Evolutionary conservation across 2,113 vertebrate species (phyloP).

Genomic region (Peromyscus polionotus): DNA sequence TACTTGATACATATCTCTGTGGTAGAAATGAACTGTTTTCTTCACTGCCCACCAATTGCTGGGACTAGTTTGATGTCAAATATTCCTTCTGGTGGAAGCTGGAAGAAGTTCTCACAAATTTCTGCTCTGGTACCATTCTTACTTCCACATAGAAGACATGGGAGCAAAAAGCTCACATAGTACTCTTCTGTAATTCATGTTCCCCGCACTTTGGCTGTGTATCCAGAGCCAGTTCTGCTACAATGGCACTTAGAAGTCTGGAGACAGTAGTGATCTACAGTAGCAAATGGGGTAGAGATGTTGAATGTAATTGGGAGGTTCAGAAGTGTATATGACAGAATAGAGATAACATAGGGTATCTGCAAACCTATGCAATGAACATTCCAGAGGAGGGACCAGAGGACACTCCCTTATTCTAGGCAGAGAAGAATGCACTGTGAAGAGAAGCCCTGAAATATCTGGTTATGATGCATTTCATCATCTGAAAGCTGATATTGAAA

Average conservation of each 20-base stretch:
- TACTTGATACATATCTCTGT: neutral
- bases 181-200: neutral
- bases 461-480: neutral
- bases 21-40: neutral
- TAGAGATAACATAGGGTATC: neutral
- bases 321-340: neutral
- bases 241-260: neutral
- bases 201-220: neutral
- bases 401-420: neutral
- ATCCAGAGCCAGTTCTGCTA: neutral
- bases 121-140: neutral
- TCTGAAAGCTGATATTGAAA: neutral
- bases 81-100: neutral
- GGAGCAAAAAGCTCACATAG: neutral
- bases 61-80: neutral
- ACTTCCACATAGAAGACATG: neutral
- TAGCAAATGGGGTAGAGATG: neutral
- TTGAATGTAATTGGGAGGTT: neutral
- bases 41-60: neutral
- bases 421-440: neutral
- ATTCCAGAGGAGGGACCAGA: neutral
- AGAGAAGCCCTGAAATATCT: neutral
- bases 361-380: neutral
- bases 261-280: neutral
- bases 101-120: neutral